Percentiles rank a stretch among this genome's conserved stretches.
These are phyloP conservation scores for Diarsia dahlii DNA, from an alignment of 2,888 invertebrate genomes.

Conservation along the genomic window DNA sequence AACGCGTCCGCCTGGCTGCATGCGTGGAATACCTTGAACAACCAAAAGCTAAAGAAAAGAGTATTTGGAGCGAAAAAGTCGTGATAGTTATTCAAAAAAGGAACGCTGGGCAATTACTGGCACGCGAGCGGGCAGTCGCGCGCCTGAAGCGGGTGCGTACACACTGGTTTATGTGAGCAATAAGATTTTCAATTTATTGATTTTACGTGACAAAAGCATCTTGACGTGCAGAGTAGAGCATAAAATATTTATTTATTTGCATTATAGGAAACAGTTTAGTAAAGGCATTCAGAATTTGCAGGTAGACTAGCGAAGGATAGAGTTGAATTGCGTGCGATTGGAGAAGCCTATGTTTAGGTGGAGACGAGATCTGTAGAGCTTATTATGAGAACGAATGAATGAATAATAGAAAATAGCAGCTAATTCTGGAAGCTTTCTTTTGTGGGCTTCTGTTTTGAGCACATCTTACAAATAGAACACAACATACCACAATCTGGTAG, in stretches of 20 bases:
- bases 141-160: slow-evolving; percentile 80
- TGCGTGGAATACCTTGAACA: slow-evolving; percentile 86
- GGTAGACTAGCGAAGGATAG: background rate
- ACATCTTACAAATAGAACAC: too few relatives aligned
- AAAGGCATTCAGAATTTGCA: background rate
- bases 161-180: slow-evolving; percentile 71
- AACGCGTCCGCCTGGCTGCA: slow-evolving; percentile 84
- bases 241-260: slow-evolving; percentile 1
- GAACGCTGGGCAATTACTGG: slow-evolving; percentile 89
- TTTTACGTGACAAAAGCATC: slow-evolving; percentile 36
- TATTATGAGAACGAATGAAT: background rate
- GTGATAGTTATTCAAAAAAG: slow-evolving; percentile 90
- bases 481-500: background rate
- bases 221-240: background rate
- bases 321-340: background rate
- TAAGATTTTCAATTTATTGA: slow-evolving; percentile 60
- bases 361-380: background rate
- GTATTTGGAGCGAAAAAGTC: slow-evolving; percentile 90
- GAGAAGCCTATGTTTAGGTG: background rate
- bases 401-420: too few relatives aligned
- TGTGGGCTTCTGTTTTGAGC: background rate
- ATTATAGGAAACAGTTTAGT: background rate
- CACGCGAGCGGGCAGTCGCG: slow-evolving; percentile 90
- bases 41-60: slow-evolving; percentile 80
- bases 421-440: background rate